Evolutionary conservation across 2,113 vertebrate genomes (phyloP), one percentile per base, ranked within the genome.

Genomic region (Uropsilus gracilis): DNA sequence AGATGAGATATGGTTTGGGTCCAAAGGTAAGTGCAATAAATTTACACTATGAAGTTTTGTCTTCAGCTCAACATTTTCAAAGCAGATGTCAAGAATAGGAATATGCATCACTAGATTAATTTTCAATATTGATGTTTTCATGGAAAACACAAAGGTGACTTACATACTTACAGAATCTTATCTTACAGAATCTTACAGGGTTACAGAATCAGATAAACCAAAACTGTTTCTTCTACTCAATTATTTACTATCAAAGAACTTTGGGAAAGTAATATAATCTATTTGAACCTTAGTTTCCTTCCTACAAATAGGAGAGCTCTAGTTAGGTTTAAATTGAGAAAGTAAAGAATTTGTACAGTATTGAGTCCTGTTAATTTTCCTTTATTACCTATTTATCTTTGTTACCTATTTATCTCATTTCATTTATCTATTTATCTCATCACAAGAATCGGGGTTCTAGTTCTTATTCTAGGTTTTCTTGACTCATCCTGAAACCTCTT

Each of bases 11-110:
- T 95, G 96, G 94, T 5, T 0, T 34, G 6, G 57, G 37, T 96
- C 95, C 96, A 97, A 83, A 96, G 55, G 77, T 94, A 61, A 95
- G 59, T 28, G 91, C 66, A 95, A 68, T 71, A 96, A 86, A 46
- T 95, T 97, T 97, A 86, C 81, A 69, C 26, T 46, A 3, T 83
- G 83, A 78, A 96, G 96, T 97, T 97, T 96, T 98, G 95, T 91
- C 95, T 91, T 96, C 95, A 83, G 57, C 80, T 91, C 89, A 84
- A 86, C 59, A 96, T 96, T 96, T 94, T 69, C 78, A 96, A 97
- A 95, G 77, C 64, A 95, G 93, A 39, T 94, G 57, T 94, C 76
- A 96, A 97, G 96, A 96, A 97, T 94, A 96, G 37, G 63, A 97
- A 81, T 80, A 93, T 75, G 81, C 12, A 73, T 90, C 91, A 17